A percentile compares a stretch with the other conserved stretches of the same genome.
Evolutionary conservation across 2,888 invertebrate species (phyloP).

Genomic region (Oscheius myriophilus): DNA sequence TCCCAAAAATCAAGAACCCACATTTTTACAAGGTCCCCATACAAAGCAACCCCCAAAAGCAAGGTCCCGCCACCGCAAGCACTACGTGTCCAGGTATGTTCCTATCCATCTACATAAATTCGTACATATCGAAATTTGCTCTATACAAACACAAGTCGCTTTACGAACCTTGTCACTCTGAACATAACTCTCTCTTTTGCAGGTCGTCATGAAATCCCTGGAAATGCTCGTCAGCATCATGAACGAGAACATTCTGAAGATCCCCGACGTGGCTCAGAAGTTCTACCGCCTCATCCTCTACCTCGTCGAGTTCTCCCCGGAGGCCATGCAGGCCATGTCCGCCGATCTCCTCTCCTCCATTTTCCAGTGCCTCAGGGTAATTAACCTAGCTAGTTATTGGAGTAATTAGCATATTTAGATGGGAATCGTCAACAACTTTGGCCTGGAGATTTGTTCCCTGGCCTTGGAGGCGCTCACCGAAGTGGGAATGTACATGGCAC

Average conservation of each 20-base stretch:
- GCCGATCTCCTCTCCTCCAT: slow-evolving; percentile 69
- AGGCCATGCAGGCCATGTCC: slow-evolving; percentile 75
- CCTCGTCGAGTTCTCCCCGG: slow-evolving; percentile 79
- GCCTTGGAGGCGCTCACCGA: slow-evolving; percentile 20
- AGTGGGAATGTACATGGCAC: slow-evolving; percentile 22
- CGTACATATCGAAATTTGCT: too few species aligned
- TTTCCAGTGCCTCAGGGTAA: slow-evolving; percentile 66
- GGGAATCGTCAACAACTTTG: slow-evolving; percentile 32
- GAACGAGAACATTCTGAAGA: slow-evolving; percentile 78
- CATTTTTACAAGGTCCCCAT: too few species aligned
- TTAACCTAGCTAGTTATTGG: neutral
- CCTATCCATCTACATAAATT: too few species aligned
- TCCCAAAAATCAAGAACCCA: too few species aligned
- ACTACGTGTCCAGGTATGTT: too few species aligned
- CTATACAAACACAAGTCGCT: too few species aligned
- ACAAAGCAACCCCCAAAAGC: too few species aligned
- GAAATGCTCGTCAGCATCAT: slow-evolving; percentile 81
- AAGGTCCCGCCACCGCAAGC: too few species aligned
- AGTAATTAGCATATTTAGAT: neutral
- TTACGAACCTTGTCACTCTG: too few species aligned
- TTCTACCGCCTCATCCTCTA: slow-evolving; percentile 78
- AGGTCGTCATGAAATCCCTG: slow-evolving; percentile 71
- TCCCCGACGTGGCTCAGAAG: slow-evolving; percentile 65
- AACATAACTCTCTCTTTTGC: slow-evolving; percentile 10
- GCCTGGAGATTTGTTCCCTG: slow-evolving; percentile 16